These are phyloP conservation scores for Aselliscus stoliczkanus DNA, from an alignment of 2,797 vertebrate genomes.

Conservation along the genomic window DNA sequence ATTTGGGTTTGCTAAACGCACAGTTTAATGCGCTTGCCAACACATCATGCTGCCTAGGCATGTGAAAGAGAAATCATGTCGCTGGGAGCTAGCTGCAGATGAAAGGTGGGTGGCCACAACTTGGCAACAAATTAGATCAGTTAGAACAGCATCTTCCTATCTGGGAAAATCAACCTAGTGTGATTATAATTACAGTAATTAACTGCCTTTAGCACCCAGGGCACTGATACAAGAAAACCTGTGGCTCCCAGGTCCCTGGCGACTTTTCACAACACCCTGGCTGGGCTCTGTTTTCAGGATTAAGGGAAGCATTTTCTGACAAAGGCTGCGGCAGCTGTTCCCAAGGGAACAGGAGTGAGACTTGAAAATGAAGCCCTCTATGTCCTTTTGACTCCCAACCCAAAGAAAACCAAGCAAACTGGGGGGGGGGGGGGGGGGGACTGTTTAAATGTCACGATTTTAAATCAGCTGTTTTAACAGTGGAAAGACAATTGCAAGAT, in stretches of 20 bases:
- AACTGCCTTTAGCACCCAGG: conserved; percentile 14
- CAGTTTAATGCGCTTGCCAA: not conserved
- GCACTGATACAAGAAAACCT: conserved; percentile 42
- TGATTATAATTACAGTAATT: conserved; percentile 43
- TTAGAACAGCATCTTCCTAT: not conserved
- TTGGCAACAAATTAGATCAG: conserved; percentile 11
- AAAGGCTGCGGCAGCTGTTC: not conserved
- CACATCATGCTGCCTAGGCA: not conserved
- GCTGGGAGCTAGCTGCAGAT: not conserved
- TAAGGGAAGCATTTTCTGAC: conserved; percentile 37
- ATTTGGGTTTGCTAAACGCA: not conserved
- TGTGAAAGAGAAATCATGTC: not conserved
- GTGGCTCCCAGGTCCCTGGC: not conserved
- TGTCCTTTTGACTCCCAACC: not conserved
- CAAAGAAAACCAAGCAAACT: not conserved
- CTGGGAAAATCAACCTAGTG: conserved; percentile 32
- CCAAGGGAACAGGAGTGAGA: not conserved
- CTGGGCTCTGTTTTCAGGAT: conserved; percentile 25
- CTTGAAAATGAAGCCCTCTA: not conserved
- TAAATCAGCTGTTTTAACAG: not conserved
- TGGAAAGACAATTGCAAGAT: not conserved
- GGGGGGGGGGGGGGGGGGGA: too few species aligned
- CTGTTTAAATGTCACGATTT: not conserved
- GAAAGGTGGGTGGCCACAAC: not conserved
- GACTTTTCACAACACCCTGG: conserved; percentile 21